Percentiles rank a stretch among this genome's conserved stretches.
phyloP scores from a whole-genome alignment of 2,888 invertebrate genomes.

The Acleris laterana region DNA sequence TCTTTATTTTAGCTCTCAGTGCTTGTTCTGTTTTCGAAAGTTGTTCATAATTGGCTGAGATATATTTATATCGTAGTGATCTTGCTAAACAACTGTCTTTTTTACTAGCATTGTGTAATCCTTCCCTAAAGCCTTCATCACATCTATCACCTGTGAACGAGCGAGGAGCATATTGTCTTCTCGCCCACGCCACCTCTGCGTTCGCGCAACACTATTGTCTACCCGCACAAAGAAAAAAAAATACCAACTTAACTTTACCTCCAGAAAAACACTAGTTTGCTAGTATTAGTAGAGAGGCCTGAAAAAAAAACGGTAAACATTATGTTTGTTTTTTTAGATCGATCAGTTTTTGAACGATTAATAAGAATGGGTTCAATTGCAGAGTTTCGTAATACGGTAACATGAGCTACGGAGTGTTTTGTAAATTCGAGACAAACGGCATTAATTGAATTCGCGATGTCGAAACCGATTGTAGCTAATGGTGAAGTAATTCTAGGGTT shows the following conservation, averaged over 20 bases:
- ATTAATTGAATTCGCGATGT: slow-evolving; percentile 29
- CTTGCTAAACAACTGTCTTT: no score
- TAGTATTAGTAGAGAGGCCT: no score
- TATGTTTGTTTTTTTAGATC: slow-evolving; percentile 27
- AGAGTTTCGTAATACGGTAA: slow-evolving; percentile 20
- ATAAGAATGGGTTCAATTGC: slow-evolving; percentile 36
- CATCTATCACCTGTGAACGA: background rate
- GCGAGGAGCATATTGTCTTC: slow-evolving; percentile 43
- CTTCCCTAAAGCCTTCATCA: background rate
- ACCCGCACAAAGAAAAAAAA: slow-evolving; percentile 46
- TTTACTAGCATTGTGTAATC: no score
- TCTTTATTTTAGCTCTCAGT: no score
- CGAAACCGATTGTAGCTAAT: slow-evolving; percentile 22
- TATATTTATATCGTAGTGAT: no score
- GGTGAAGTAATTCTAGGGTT: slow-evolving; percentile 7
- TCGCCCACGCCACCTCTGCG: slow-evolving; percentile 45
- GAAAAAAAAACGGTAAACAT: slow-evolving; percentile 1
- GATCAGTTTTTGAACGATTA: slow-evolving; percentile 33
- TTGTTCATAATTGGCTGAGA: no score
- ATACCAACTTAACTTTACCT: slow-evolving; percentile 27
- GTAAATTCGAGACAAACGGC: slow-evolving; percentile 28
- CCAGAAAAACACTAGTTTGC: background rate
- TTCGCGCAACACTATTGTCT: slow-evolving; percentile 47
- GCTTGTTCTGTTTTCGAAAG: no score
- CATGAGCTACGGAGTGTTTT: slow-evolving; percentile 26